Conservation (phyloP, 2,113 vertebrate species). For the Dendropsophus ebraccatus region DNA sequence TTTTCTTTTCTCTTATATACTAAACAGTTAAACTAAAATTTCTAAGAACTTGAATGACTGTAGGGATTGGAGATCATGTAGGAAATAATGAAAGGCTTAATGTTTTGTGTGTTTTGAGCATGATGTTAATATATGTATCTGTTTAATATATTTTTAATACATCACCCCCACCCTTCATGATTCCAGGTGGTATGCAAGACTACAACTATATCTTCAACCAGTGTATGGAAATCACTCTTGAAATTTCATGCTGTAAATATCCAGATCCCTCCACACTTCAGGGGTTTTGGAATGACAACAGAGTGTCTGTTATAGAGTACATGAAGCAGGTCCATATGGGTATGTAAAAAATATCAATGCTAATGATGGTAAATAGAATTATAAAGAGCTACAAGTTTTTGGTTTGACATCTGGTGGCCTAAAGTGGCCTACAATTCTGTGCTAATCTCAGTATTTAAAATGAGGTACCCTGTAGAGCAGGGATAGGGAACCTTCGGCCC, state of each 20-base stretch:
- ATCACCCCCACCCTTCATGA: background rate
- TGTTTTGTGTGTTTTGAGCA: background rate
- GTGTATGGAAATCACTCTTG: slow-evolving; percentile 92
- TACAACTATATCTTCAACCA: slow-evolving; percentile 94
- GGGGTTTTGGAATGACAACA: slow-evolving; percentile 85
- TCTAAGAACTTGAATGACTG: background rate
- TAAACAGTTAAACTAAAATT: background rate
- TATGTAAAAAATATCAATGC: slow-evolving; percentile 64
- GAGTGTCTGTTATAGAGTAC: slow-evolving; percentile 80
- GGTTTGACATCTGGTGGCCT: too few relatives aligned
- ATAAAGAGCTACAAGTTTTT: too few relatives aligned
- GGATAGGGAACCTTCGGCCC: too few relatives aligned
- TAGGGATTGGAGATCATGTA: background rate
- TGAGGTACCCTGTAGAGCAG: too few relatives aligned
- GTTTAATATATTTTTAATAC: too few relatives aligned
- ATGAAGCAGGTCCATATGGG: slow-evolving; percentile 93
- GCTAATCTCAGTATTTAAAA: too few relatives aligned
- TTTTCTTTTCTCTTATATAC: background rate
- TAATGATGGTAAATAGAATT: background rate
- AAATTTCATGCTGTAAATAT: slow-evolving; percentile 94
- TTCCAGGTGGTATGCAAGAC: slow-evolving; percentile 96
- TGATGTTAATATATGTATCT: too few relatives aligned
- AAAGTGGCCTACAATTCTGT: too few relatives aligned
- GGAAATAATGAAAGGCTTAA: background rate
- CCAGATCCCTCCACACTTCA: slow-evolving; percentile 78